A percentile compares a stretch with the other conserved stretches of the same genome.
phyloP scores from a whole-genome alignment of 2,113 vertebrate genomes.

The Nanorana parkeri region DNA sequence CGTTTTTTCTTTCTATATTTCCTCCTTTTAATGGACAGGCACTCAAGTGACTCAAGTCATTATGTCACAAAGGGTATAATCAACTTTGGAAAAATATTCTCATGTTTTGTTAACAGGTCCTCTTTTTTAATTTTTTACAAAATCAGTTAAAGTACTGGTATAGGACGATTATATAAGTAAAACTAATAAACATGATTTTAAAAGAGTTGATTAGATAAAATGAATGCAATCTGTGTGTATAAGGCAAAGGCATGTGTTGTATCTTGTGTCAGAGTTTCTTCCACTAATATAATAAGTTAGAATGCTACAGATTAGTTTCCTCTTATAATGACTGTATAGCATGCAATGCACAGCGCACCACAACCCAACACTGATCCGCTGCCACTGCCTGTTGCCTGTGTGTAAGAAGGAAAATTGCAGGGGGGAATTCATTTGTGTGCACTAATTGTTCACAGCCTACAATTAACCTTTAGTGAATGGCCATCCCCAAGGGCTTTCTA shows the following conservation, averaged over 20 bases:
- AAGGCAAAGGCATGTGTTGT: not conserved
- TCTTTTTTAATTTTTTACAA: too few relatives aligned
- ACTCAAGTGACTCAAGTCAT: too few relatives aligned
- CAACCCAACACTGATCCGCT: not conserved
- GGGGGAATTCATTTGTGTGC: not conserved
- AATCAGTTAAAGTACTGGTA: too few relatives aligned
- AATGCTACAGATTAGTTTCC: not conserved
- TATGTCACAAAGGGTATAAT: too few relatives aligned
- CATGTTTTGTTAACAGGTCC: too few relatives aligned
- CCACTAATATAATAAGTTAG: not conserved
- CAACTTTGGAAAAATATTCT: too few relatives aligned
- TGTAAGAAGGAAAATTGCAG: not conserved
- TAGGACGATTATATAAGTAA: too few relatives aligned
- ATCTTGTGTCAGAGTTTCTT: not conserved
- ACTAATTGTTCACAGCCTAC: constrained; percentile 1
- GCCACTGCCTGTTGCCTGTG: not conserved
- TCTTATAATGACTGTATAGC: constrained; percentile 29
- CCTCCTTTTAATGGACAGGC: too few relatives aligned
- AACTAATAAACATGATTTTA: too few relatives aligned
- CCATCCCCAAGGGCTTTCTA: too few relatives aligned
- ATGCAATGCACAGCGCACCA: constrained; percentile 11
- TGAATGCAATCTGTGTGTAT: not conserved
- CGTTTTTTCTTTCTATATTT: too few relatives aligned
- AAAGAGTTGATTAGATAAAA: not conserved
- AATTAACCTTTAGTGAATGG: too few relatives aligned